Conservation (phyloP, 1,140 invertebrate species). For the Drosophila trapezifrons region DNA sequence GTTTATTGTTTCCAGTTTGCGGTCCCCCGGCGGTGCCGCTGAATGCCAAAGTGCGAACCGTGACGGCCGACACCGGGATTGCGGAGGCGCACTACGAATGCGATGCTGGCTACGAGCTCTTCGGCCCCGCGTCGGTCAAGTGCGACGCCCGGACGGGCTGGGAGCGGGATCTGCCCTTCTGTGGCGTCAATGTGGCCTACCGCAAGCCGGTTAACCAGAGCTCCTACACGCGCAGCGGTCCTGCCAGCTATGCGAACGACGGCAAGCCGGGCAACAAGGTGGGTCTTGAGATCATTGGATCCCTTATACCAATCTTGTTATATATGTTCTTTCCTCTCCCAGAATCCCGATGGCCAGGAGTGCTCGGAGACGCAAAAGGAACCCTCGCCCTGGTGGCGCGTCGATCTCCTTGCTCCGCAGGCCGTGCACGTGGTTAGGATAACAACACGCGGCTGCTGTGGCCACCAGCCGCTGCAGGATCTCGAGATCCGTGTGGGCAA, state of each 20-base stretch:
- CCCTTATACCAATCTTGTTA: too few relatives aligned
- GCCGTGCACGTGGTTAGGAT: slow-evolving; percentile 93
- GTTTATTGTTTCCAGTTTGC: slow-evolving; percentile 85
- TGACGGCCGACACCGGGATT: slow-evolving; percentile 77
- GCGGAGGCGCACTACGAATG: slow-evolving; percentile 90
- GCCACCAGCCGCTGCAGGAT: slow-evolving; percentile 95
- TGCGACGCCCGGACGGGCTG: slow-evolving; percentile 90
- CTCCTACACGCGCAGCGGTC: slow-evolving; percentile 92
- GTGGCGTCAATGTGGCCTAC: slow-evolving; percentile 95
- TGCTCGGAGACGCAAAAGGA: slow-evolving; percentile 95
- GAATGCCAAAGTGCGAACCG: slow-evolving; percentile 88
- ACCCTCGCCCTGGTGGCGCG: slow-evolving; percentile 95
- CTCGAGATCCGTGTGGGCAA: slow-evolving; percentile 96
- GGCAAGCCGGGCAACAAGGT: slow-evolving; percentile 88
- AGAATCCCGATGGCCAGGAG: slow-evolving; percentile 93
- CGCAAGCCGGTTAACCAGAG: slow-evolving; percentile 95
- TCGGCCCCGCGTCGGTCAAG: slow-evolving; percentile 87
- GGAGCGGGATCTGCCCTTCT: slow-evolving; percentile 92
- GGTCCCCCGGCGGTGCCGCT: slow-evolving; percentile 93
- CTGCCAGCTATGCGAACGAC: slow-evolving; percentile 93
- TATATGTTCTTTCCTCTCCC: too few relatives aligned
- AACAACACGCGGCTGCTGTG: slow-evolving; percentile 93
- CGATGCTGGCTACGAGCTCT: slow-evolving; percentile 92
- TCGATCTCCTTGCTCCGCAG: slow-evolving; percentile 93
- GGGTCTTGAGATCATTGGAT: background rate